A percentile compares a stretch with the other conserved stretches of the same genome.
phyloP scores from a whole-genome alignment of 2,888 invertebrate species.

The Ariolimax columbianus region DNA sequence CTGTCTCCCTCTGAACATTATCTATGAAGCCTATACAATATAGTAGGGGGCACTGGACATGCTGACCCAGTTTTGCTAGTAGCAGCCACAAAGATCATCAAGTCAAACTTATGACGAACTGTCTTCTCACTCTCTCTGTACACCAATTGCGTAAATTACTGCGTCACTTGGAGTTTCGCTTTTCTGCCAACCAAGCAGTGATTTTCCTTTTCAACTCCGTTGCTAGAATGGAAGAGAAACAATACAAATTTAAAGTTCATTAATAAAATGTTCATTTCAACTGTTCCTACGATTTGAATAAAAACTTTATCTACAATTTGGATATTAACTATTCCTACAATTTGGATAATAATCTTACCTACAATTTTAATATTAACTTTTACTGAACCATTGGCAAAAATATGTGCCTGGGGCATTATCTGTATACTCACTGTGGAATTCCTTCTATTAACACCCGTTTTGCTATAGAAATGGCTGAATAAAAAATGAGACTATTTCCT shows the following conservation, averaged over 20 bases:
- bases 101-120: not conserved
- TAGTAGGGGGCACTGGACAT: not conserved
- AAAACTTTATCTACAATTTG: not conserved
- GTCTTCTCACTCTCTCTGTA: too few species aligned
- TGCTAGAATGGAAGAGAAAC: conserved; percentile 81
- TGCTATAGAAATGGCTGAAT: too few species aligned
- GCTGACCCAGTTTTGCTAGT: not conserved
- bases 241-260: not conserved
- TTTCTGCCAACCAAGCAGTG: conserved; percentile 90
- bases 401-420: too few species aligned
- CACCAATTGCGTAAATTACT: too few species aligned
- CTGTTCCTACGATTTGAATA: not conserved
- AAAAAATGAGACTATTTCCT: too few species aligned
- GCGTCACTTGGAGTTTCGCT: conserved; percentile 70
- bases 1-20: too few species aligned
- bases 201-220: conserved; percentile 91
- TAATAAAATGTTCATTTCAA: not conserved
- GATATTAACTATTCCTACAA: not conserved
- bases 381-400: too few species aligned
- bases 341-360: not conserved
- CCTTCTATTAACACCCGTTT: too few species aligned
- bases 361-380: not conserved
- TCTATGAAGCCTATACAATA: too few species aligned
- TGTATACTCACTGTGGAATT: too few species aligned
- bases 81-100: not conserved